Evolutionary conservation across 2,797 vertebrate genomes (phyloP).

Genomic region (Antrozous pallidus): DNA sequence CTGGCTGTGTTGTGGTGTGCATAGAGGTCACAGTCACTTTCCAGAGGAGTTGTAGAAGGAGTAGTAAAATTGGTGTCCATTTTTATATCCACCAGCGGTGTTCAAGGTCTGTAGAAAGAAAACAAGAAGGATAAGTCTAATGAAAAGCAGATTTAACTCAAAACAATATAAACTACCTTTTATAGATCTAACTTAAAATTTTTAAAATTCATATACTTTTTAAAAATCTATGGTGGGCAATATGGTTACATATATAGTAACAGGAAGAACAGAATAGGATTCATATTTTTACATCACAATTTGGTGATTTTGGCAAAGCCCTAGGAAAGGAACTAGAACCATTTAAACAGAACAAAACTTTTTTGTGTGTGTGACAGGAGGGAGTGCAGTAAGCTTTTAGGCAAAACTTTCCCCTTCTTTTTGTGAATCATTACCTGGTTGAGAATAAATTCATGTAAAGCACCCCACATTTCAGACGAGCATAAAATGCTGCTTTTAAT

Average conservation of each 20-base stretch:
- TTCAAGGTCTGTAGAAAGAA: conserved; percentile 54
- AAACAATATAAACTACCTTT: neutral
- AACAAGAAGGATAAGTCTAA: conserved; percentile 34
- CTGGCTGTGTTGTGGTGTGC: conserved; percentile 86
- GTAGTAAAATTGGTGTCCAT: conserved; percentile 62
- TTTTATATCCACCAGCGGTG: conserved; percentile 42
- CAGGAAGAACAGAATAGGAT: conserved; percentile 17
- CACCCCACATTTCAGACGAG: conserved; percentile 25
- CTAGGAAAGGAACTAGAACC: conserved; percentile 46
- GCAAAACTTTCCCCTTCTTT: neutral
- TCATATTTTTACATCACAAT: neutral
- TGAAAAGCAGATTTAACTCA: conserved; percentile 10
- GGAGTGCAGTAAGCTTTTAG: neutral
- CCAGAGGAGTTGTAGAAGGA: neutral
- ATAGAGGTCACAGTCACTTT: conserved; percentile 88
- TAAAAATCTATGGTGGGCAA: neutral
- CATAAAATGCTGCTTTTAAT: conserved; percentile 46
- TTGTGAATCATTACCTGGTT: conserved; percentile 62
- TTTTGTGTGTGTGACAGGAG: conserved; percentile 6
- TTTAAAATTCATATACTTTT: neutral
- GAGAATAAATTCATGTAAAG: conserved; percentile 44
- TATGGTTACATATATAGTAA: neutral
- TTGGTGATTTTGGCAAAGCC: neutral
- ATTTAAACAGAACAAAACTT: conserved; percentile 8
- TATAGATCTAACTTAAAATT: neutral